Evolutionary conservation across 2,797 vertebrate species (phyloP), one percentile per base, ranked within the genome.

Genomic region (Rhinogobio ventralis): DNA sequence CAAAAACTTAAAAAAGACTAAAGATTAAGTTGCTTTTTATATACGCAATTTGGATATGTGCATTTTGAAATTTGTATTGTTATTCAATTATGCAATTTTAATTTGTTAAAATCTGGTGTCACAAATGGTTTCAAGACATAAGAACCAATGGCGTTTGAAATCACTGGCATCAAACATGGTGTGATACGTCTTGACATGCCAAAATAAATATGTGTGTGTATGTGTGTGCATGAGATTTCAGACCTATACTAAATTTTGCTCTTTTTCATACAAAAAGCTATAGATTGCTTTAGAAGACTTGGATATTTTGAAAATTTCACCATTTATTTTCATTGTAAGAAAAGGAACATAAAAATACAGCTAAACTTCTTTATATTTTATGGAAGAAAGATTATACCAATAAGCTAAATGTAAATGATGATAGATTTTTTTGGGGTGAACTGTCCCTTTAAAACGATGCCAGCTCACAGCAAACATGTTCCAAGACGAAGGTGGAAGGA

Each of bases 401-500:
- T 33, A 19, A 15, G 9, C 8, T n/a, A 62, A 28, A 62, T 62
- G 10, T 74, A 53, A 73, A 49, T 33, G 5, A 30, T 73, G 25
- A 73, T 28, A 51, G 15, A 51, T 11, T 19, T 49, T 9, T 73
- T 33, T 2, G 46, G 9, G 25, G 46, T 33, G 49, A 55, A 36
- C 73, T 36, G 11, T 53, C 49, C 45, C 69, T 73, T 49, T 49
- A 73, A 49, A 15, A 28, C 11, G 8, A 49, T 73, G 86, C 82
- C 90, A 89, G 90, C 85, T 87, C 57, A 30, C 85, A 36, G 55
- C 42, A 28, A 57, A 66, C 66, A 78, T 81, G 23, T 84, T 66
- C 17, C 45, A 76, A 71, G 79, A 86, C 67, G 80, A 74, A 74
- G 10, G 11, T 23, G 49, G 10, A 74, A 23, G 46, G 72, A 74